Evolutionary conservation across 2,113 vertebrate genomes (phyloP).

Genomic region (Pelodiscus sinensis): DNA sequence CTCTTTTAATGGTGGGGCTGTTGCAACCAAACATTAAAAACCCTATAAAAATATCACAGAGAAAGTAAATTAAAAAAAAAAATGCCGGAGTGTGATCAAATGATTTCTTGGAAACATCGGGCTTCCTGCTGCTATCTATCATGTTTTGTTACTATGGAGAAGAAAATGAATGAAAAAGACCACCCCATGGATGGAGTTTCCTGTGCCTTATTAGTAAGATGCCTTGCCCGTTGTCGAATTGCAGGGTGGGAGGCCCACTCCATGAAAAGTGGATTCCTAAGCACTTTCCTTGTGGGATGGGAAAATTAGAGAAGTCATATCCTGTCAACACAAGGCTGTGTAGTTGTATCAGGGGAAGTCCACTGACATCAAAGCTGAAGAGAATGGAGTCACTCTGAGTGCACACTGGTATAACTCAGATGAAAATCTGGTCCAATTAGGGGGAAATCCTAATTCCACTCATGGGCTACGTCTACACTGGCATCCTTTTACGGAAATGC

Average conservation of each 20-base stretch:
- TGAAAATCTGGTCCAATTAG: not conserved
- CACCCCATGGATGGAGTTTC: not conserved
- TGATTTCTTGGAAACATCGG: conserved; percentile 16
- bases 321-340: not conserved
- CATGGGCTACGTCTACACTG: too few species aligned
- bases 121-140: conserved; percentile 10
- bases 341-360: fast-evolving
- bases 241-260: not conserved
- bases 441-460: not conserved
- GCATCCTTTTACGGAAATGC: too few species aligned
- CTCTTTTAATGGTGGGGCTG: conserved; percentile 14
- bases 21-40: conserved; percentile 60
- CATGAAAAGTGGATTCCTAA: not conserved
- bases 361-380: not conserved
- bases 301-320: not conserved
- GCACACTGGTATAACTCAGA: fast-evolving
- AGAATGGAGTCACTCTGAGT: fast-evolving
- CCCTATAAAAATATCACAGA: conserved; percentile 45
- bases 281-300: not conserved
- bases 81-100: conserved; percentile 2
- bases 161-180: not conserved
- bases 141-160: not conserved
- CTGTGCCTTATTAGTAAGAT: not conserved
- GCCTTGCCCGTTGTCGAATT: not conserved
- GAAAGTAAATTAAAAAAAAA: not conserved